These are phyloP conservation scores for Lucilia sericata DNA, from an alignment of 1,140 invertebrate species.

Conservation along the genomic window DNA sequence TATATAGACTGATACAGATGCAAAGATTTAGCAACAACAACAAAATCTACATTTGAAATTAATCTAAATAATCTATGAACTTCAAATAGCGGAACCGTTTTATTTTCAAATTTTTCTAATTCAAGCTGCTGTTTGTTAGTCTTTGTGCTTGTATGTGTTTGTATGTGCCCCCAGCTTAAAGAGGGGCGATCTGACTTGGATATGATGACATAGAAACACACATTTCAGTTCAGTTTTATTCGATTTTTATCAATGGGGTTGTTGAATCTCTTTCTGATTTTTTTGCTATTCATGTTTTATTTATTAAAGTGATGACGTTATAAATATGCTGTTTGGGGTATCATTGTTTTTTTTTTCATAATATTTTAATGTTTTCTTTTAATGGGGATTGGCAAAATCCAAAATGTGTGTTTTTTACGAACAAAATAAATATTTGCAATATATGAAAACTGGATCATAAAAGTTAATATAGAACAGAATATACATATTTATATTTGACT, in stretches of 20 bases:
- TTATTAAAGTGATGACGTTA: not conserved
- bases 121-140: not conserved
- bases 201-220: not conserved
- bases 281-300: not conserved
- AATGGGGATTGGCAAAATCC: too few relatives aligned
- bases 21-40: too few relatives aligned
- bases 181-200: not conserved
- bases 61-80: constrained; percentile 37
- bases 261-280: not conserved
- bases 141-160: not conserved
- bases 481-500: too few relatives aligned
- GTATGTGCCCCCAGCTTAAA: not conserved
- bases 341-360: not conserved
- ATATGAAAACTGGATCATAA: too few relatives aligned
- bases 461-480: too few relatives aligned
- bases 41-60: not conserved
- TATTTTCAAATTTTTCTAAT: not conserved
- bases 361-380: not conserved
- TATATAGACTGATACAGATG: too few relatives aligned
- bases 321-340: not conserved
- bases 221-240: not conserved
- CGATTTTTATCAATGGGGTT: constrained; percentile 5
- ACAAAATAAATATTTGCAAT: too few relatives aligned
- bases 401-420: too few relatives aligned
- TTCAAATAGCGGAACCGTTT: constrained; percentile 45